Conservation (phyloP, 2,113 vertebrate species). For the Thryonomys swinderianus region DNA sequence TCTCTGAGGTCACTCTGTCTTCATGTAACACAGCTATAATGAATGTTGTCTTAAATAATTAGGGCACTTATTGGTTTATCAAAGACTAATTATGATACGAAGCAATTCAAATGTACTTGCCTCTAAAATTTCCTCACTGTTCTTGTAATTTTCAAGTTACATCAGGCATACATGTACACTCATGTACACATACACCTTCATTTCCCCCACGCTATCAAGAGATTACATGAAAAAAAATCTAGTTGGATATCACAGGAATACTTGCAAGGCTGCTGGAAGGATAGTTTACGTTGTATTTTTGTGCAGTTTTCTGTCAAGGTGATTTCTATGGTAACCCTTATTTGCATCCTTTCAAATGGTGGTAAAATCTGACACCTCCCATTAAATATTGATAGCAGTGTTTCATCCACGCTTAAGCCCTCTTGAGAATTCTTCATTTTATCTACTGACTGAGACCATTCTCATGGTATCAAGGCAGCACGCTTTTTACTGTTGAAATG, state of each 20-base stretch:
- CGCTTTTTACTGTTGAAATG: constrained; percentile 87
- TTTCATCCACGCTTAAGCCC: constrained; percentile 81
- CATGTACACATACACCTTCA: background rate
- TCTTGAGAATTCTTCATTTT: constrained; percentile 86
- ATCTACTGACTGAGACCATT: constrained; percentile 83
- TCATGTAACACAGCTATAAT: constrained; percentile 1
- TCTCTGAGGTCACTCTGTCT: constrained; percentile 18
- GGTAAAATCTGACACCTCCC: constrained; percentile 85
- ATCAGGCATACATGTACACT: background rate
- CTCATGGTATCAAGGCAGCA: constrained; percentile 80
- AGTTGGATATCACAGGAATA: constrained; percentile 58
- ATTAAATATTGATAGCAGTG: constrained; percentile 87
- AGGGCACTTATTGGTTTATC: constrained; percentile 62
- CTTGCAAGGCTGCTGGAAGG: constrained; percentile 73
- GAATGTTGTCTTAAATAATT: constrained; percentile 58
- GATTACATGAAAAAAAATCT: constrained; percentile 57
- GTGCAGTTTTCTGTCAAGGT: constrained; percentile 82
- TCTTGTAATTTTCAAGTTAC: constrained; percentile 42
- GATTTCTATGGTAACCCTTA: constrained; percentile 86
- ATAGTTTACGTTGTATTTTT: constrained; percentile 76
- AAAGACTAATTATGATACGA: constrained; percentile 60
- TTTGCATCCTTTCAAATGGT: constrained; percentile 85
- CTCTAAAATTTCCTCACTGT: constrained; percentile 28
- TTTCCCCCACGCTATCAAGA: constrained; percentile 54
- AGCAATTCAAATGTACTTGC: constrained; percentile 11